Evolutionary conservation across 2,888 invertebrate species (phyloP).

Genomic region (Chrysomela aeneicollis): DNA sequence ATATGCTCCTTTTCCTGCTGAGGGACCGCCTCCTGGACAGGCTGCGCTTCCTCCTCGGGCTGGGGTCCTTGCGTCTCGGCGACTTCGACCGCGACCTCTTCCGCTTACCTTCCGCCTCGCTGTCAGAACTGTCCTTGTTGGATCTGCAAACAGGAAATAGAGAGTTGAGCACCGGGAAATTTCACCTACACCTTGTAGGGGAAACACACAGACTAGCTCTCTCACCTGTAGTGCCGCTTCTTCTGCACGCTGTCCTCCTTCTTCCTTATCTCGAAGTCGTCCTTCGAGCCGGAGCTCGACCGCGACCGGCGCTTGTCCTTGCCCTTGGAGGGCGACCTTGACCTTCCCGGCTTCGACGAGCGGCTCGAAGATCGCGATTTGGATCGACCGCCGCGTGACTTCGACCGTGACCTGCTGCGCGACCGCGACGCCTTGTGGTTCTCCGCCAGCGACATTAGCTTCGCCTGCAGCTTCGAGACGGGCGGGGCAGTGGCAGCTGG

Average conservation of each 20-base stretch:
- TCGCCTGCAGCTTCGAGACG: constrained; percentile 69
- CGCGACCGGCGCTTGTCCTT: constrained; percentile 45
- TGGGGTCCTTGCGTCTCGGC: constrained; percentile 58
- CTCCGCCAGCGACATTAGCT: constrained; percentile 69
- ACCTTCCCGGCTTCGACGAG: constrained; percentile 43
- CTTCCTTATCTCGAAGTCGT: constrained; percentile 75
- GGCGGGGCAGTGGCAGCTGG: constrained; percentile 59
- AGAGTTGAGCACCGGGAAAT: not conserved
- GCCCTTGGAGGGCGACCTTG: constrained; percentile 49
- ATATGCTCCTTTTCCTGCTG: constrained; percentile 58
- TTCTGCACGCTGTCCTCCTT: constrained; percentile 85
- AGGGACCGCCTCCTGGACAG: constrained; percentile 52
- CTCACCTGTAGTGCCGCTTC: constrained; percentile 80
- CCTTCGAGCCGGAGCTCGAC: constrained; percentile 55
- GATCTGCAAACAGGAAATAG: constrained; percentile 63
- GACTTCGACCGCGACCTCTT: constrained; percentile 53
- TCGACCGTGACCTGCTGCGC: constrained; percentile 53
- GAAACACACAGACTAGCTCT: no score
- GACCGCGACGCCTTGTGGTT: constrained; percentile 58
- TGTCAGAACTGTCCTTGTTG: constrained; percentile 73
- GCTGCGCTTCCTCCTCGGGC: constrained; percentile 63
- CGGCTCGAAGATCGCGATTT: constrained; percentile 51
- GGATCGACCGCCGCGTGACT: constrained; percentile 51
- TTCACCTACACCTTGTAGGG: not conserved
- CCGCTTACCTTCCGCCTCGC: constrained; percentile 57